Conservation (phyloP, 2,113 vertebrate species). For the Phaetusa simplex region DNA sequence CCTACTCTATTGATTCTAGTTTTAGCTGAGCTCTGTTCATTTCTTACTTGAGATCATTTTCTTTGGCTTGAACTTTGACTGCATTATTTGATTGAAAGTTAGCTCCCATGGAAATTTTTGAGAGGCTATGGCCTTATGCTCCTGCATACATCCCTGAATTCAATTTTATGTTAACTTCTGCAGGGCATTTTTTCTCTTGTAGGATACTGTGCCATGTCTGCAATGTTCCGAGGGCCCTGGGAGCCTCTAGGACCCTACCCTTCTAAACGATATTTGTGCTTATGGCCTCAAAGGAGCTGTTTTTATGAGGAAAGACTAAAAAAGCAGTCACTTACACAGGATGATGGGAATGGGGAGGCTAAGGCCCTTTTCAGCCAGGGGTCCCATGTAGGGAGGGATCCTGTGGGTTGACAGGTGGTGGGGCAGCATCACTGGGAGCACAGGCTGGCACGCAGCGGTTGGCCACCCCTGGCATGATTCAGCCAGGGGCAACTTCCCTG, state of each 20-base stretch:
- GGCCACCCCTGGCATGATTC: background rate
- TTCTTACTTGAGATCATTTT: conserved; percentile 22
- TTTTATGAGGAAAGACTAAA: background rate
- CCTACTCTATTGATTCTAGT: background rate
- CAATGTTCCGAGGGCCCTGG: background rate
- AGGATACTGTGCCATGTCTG: background rate
- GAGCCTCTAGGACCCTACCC: background rate
- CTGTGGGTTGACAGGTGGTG: background rate
- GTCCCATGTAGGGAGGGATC: rapidly evolving
- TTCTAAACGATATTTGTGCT: background rate
- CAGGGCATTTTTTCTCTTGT: background rate
- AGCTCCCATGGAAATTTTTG: background rate
- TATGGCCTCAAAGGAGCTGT: background rate
- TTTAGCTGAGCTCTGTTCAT: conserved; percentile 41
- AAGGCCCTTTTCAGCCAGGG: background rate
- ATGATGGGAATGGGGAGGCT: background rate
- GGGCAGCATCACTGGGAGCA: background rate
- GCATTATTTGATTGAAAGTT: background rate
- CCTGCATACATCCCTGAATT: background rate
- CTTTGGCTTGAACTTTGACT: conserved; percentile 15
- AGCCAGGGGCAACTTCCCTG: background rate
- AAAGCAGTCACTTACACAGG: background rate
- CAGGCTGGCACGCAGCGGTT: background rate
- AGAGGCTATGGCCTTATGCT: background rate
- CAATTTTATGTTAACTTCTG: background rate